Percentiles rank a stretch among this genome's conserved stretches.
Evolutionary conservation across 1,140 invertebrate species (phyloP).

Genomic region (Drosophila ohnishii): DNA sequence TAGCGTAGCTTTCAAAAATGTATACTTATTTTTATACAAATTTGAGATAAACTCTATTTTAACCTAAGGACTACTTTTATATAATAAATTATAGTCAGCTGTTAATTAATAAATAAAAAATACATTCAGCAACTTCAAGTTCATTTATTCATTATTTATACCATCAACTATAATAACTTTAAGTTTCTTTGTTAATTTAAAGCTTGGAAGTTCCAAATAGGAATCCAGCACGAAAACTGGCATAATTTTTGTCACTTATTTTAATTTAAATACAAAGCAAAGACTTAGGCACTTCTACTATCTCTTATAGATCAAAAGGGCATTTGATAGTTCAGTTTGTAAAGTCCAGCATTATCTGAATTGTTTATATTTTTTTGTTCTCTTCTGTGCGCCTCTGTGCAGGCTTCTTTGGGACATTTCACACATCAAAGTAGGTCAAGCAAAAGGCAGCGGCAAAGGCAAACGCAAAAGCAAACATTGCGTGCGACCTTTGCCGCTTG

Average conservation of each 20-base stretch:
- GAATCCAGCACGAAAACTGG: not conserved
- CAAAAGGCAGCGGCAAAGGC: constrained; percentile 65
- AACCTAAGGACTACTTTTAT: not conserved
- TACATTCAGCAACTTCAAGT: not conserved
- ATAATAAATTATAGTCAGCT: not conserved
- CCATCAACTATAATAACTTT: too few relatives aligned
- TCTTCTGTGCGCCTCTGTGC: constrained; percentile 21
- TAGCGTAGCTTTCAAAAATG: not conserved
- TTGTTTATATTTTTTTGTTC: constrained; percentile 22
- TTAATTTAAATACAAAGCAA: not conserved
- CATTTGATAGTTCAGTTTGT: not conserved
- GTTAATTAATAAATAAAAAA: not conserved
- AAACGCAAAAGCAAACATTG: constrained; percentile 57
- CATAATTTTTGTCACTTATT: not conserved
- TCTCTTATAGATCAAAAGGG: not conserved
- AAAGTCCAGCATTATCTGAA: not conserved
- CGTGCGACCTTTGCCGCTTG: constrained; percentile 76
- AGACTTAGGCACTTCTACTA: not conserved
- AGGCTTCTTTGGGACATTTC: constrained; percentile 72
- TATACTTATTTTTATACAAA: not conserved
- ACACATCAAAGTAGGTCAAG: constrained; percentile 81
- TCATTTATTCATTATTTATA: not conserved
- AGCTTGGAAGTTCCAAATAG: too few relatives aligned
- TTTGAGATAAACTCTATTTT: too few relatives aligned
- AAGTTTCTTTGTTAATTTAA: not conserved